These are phyloP conservation scores for Cistogaster globosa DNA, from an alignment of 2,888 invertebrate species.

Conservation along the genomic window DNA sequence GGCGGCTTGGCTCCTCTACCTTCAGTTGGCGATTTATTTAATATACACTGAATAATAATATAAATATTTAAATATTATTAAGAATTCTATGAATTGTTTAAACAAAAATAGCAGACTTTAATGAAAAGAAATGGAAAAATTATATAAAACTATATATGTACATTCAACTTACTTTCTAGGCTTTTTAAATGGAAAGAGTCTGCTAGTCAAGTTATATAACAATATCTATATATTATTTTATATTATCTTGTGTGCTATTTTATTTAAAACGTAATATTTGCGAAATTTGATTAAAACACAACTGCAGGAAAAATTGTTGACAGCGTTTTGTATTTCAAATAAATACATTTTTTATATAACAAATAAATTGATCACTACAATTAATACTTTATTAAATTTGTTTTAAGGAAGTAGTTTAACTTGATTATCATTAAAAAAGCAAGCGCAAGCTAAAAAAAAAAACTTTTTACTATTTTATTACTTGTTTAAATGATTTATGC, in stretches of 20 bases:
- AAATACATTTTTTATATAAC: background rate
- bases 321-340: constrained; percentile 7
- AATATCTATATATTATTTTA: background rate
- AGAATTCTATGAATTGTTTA: constrained; percentile 67
- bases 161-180: constrained; percentile 1
- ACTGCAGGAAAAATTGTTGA: background rate
- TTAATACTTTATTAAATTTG: background rate
- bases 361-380: no score
- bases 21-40: constrained; percentile 97
- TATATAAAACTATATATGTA: constrained; percentile 1
- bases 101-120: constrained; percentile 7
- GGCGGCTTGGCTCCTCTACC: constrained; percentile 96
- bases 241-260: background rate
- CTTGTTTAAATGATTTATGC: no score
- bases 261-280: background rate
- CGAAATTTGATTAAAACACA: background rate
- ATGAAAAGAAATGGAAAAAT: constrained; percentile 14
- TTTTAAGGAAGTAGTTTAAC: no score
- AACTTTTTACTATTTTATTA: no score
- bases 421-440: no score
- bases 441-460: no score
- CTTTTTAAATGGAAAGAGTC: background rate
- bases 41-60: constrained; percentile 83
- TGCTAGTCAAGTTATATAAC: constrained; percentile 4
- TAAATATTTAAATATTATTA: constrained; percentile 30